phyloP scores from a whole-genome alignment of 1,140 invertebrate species.

The Lepidurus arcticus region DNA sequence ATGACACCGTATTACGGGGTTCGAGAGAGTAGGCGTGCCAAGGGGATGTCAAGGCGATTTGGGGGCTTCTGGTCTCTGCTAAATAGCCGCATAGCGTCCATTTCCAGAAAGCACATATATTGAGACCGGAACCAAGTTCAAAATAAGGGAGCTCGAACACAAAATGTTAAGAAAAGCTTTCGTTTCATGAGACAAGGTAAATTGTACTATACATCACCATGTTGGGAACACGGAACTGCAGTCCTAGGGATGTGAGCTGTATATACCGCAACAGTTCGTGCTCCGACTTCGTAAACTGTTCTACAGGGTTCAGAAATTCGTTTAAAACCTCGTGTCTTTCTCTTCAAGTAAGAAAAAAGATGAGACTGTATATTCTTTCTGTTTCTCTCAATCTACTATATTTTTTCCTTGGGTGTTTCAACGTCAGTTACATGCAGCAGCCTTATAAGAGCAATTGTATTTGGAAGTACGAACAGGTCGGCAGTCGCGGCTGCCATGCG shows the following conservation, averaged over 20 bases:
- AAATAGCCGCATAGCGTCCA: too few species aligned
- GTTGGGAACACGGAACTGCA: not conserved
- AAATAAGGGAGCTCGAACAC: too few species aligned
- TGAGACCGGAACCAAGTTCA: too few species aligned
- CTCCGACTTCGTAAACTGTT: not conserved
- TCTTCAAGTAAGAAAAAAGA: too few species aligned
- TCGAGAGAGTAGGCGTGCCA: too few species aligned
- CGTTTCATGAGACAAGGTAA: not conserved
- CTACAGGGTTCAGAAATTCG: not conserved
- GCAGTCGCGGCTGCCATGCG: constrained; percentile 7
- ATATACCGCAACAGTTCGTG: not conserved
- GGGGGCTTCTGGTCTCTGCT: too few species aligned
- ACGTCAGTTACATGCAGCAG: constrained; percentile 5
- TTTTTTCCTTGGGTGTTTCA: not conserved
- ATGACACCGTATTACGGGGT: too few species aligned
- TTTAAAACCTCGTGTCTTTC: not conserved
- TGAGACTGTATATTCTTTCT: not conserved
- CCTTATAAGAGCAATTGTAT: not conserved
- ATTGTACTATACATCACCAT: not conserved
- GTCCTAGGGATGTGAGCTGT: not conserved
- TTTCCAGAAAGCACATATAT: too few species aligned
- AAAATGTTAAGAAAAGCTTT: too few species aligned
- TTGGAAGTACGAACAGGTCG: not conserved
- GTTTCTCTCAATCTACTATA: not conserved
- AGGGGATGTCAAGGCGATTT: too few species aligned